These are phyloP conservation scores for Micromesistius poutassou DNA, from an alignment of 2,797 vertebrate species.

Conservation along the genomic window DNA sequence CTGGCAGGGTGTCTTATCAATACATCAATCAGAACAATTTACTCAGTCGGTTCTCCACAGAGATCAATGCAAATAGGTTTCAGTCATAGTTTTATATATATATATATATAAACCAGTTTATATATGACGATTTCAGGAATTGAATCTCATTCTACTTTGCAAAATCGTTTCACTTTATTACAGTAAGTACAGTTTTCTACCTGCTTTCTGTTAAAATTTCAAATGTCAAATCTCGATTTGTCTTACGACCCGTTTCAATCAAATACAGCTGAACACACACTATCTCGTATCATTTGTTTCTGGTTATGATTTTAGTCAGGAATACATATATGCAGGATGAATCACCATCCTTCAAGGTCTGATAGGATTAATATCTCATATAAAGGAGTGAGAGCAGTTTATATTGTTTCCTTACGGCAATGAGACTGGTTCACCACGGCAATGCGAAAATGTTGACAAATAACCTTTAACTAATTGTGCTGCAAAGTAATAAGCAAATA, in stretches of 20 bases:
- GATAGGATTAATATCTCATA: not conserved
- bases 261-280: no score
- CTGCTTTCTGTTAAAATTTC: not conserved
- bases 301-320: no score
- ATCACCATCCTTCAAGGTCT: not conserved
- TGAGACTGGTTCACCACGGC: not conserved
- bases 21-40: slow-evolving; percentile 44
- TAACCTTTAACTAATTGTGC: not conserved
- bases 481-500: not conserved
- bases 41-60: slow-evolving; percentile 8
- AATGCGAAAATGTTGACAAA: not conserved
- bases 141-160: not conserved
- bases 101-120: no score
- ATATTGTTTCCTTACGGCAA: not conserved
- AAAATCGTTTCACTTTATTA: not conserved
- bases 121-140: slow-evolving; percentile 12
- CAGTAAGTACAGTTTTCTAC: not conserved
- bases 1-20: slow-evolving; percentile 37
- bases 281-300: no score
- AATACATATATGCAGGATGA: not conserved
- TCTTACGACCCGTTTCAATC: not conserved
- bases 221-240: not conserved
- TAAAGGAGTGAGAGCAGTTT: not conserved
- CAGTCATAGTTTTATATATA: slow-evolving; percentile 33
- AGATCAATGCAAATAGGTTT: slow-evolving; percentile 36